Conservation (phyloP, 2,113 vertebrate species). For the Nannospalax galili region DNA sequence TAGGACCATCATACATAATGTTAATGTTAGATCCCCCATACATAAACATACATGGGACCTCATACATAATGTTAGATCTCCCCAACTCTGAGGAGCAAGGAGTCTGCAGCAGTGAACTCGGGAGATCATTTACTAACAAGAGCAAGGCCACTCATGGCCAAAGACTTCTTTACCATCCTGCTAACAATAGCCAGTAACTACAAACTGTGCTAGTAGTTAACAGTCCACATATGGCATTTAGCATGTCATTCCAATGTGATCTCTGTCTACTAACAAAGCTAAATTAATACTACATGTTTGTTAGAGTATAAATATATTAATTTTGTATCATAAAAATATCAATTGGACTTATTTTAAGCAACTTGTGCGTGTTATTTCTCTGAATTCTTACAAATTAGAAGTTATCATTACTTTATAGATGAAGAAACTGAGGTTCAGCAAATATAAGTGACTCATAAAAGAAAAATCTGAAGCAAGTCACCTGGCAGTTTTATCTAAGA, state of each 20-base stretch:
- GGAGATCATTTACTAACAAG: neutral
- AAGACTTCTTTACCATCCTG: neutral
- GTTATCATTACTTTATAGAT: neutral
- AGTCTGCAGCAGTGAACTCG: neutral
- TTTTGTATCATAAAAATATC: neutral
- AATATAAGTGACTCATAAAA: neutral
- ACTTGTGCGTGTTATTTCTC: neutral
- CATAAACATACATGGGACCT: too few species aligned
- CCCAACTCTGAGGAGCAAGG: neutral
- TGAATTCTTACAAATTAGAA: conserved; percentile 23
- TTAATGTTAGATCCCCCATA: neutral
- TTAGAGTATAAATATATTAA: neutral
- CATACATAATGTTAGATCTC: too few species aligned
- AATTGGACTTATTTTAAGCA: neutral
- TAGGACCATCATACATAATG: neutral
- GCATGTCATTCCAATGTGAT: neutral
- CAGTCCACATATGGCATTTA: neutral
- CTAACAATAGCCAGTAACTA: neutral
- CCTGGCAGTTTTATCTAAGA: neutral
- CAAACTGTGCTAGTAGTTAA: neutral
- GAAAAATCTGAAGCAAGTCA: neutral
- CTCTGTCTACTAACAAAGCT: conserved; percentile 20
- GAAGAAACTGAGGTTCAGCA: neutral
- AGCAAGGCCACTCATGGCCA: neutral
- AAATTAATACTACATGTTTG: neutral